These are phyloP conservation scores for Epiblema foenella DNA, from an alignment of 2,888 invertebrate genomes.

Conservation along the genomic window DNA sequence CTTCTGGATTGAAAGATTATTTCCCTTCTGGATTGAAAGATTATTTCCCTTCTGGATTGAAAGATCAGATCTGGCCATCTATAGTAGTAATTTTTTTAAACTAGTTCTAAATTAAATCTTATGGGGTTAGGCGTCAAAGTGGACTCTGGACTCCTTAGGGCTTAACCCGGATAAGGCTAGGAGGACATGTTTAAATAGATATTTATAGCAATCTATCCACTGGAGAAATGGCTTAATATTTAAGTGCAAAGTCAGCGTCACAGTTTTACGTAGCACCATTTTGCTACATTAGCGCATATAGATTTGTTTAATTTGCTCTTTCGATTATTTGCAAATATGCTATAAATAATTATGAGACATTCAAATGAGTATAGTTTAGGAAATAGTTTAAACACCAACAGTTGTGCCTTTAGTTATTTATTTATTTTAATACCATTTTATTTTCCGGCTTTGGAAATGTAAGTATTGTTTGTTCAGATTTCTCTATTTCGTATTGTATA, in stretches of 20 bases:
- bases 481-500: not conserved
- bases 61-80: too few species aligned
- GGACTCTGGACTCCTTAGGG: too few species aligned
- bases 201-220: not conserved
- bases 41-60: too few species aligned
- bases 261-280: not conserved
- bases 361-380: conserved; percentile 10
- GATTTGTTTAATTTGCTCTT: conserved; percentile 7
- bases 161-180: too few species aligned
- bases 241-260: not conserved
- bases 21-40: too few species aligned
- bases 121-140: too few species aligned
- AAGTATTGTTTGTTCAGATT: not conserved
- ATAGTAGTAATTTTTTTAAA: too few species aligned
- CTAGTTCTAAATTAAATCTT: too few species aligned
- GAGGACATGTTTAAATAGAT: too few species aligned
- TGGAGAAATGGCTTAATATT: not conserved
- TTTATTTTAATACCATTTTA: not conserved
- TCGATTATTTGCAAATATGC: not conserved
- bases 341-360: conserved; percentile 8
- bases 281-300: not conserved
- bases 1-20: too few species aligned
- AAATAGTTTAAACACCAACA: conserved; percentile 15
- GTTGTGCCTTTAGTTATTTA: conserved; percentile 25
- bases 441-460: not conserved